Base-by-base conservation (phyloP, 1,140 invertebrate species). In the Fopius arisanus region DNA sequence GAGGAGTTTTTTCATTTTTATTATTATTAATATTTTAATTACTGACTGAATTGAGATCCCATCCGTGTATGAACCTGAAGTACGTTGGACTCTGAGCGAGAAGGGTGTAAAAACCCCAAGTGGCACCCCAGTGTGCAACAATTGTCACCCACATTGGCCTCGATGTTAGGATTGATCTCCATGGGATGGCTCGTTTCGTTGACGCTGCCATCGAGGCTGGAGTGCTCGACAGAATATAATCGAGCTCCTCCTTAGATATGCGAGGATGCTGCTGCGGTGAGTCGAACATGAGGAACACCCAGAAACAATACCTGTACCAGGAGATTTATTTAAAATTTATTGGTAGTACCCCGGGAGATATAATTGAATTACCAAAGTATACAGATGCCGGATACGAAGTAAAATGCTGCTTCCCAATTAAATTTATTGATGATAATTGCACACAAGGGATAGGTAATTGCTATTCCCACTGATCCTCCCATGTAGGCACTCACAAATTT, bases 51-150 rank as follows among this genome's bases (percentile, higher is more conserved):
- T 91, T 90, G 19, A 97, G 92, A 77, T 95, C 90, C 89, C 94
- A 96, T 72, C 95, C 92, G 68, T 97, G 92, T 33, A 97, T 92
- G 77, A 93, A 91, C 72, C 92, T 93, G 81, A 98, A 92, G 82
- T 96, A 98, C 0, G 93, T 94, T 0, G 96, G 96, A 0, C 95
- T 89, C 78, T 95, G 92, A 0, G 94, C 95, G 82, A 97, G 91
- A 65, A 97, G 87, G 0, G 94, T 97, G 73, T 96, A 94, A 37
- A 96, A 91, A 1, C 94, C 94, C 95, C 95, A 98, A 78, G 94
- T 92, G 54, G 92, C 91, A 10, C 94, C 93, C 89, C 94, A 94
- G 81, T 97, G 94, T 0, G 92, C 91, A 0, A 93, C 80, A 54
- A 93, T 90, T 66, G 94, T 92, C 26, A 95, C 91, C 94, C 94